Base-by-base conservation (phyloP, 1,140 invertebrate species). In the Penaeus vannamei region DNA sequence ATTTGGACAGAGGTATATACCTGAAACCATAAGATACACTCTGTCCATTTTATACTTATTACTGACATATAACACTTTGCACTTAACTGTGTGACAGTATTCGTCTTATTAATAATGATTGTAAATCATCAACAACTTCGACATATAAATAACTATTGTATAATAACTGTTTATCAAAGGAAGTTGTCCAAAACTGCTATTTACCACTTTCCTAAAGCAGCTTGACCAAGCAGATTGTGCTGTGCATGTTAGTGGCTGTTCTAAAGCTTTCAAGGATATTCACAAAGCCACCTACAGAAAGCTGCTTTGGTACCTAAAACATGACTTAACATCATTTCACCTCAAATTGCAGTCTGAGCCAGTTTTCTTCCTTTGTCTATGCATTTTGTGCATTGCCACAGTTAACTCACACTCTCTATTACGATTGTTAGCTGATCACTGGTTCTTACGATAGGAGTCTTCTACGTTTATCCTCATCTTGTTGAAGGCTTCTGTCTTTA, bases 401-500 rank as follows among this genome's bases (percentile, higher is more conserved):
- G 19, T n/a, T 32, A 26, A 26, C 42, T 69, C 26, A 19, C n/a
- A 66, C 83, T n/a, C 1, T 46, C 32, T 19, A 46, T 32, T 69
- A 22, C 62, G 82, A 36, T 23, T n/a, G 10, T 85, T 22, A 77
- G 46, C 66, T 42, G 62, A 77, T 85, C 79, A 87, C 81, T 90
- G 90, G 36, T 87, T 90, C 76, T 85, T 88, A 23, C 87, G 83
- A 84, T 88, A 87, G 20, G 83, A 88, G 72, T 91, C 86, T 92
- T 97, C 96, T 1, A 97, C 95, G 92, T 96, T 95, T 92, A 97
- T 95, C 76, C 96, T 94, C n/a, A 97, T 97, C 88, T 96, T 94
- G 93, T 97, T 97, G 91, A 98, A 97, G 12, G 97, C 97, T 92
- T 97, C 95, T 0, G 97, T 98, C 94, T 98, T 98, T 23, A 97